These are phyloP conservation scores for Lepidothrix coronata DNA, from an alignment of 2,113 vertebrate species.

Conservation along the genomic window DNA sequence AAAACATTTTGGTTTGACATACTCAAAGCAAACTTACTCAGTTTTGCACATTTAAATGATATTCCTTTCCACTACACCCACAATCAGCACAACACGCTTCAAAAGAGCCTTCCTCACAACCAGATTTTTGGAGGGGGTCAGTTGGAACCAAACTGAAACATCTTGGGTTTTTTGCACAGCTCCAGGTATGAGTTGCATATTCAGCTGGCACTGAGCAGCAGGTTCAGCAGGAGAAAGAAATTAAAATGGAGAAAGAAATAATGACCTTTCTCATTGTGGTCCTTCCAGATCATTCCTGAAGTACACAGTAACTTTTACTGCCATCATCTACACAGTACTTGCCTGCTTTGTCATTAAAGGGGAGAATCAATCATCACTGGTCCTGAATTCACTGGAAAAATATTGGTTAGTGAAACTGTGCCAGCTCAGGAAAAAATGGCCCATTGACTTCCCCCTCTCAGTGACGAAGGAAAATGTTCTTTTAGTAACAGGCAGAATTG, in stretches of 20 bases:
- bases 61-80: background rate
- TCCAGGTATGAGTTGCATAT: background rate
- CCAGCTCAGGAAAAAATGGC: background rate
- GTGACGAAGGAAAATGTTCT: background rate
- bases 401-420: background rate
- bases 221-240: background rate
- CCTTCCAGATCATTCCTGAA: slow-evolving; percentile 4
- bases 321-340: background rate
- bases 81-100: background rate
- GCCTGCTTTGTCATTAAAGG: background rate
- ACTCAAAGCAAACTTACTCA: background rate
- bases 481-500: background rate
- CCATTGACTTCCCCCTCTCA: slow-evolving; percentile 8
- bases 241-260: background rate
- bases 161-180: background rate
- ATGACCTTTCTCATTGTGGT: background rate
- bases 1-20: background rate
- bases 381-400: background rate
- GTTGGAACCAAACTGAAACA: background rate
- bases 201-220: background rate
- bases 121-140: background rate
- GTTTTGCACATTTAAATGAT: background rate
- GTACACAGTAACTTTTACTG: background rate
- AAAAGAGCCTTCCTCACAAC: background rate
- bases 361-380: background rate